Evolutionary conservation across 2,113 vertebrate genomes (phyloP).

Genomic region (Sus scrofa): DNA sequence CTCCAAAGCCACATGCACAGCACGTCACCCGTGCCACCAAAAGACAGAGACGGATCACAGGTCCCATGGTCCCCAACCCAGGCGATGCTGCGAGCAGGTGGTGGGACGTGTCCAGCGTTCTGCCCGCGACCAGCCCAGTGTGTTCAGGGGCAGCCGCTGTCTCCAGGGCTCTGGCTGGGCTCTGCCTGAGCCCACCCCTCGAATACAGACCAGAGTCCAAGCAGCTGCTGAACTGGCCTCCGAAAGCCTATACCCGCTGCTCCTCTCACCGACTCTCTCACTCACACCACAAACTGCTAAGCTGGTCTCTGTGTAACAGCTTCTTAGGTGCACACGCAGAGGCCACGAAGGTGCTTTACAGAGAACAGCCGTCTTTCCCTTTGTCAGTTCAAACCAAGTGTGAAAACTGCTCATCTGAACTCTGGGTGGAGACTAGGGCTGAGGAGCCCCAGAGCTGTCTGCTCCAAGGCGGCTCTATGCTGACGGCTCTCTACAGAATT

Average conservation of each 20-base stretch:
- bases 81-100: rapidly evolving
- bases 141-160: not conserved
- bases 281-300: rapidly evolving
- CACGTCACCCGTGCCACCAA: not conserved
- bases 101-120: not conserved
- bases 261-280: rapidly evolving
- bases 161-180: not conserved
- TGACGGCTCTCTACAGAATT: not conserved
- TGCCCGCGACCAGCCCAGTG: rapidly evolving
- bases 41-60: too few species aligned
- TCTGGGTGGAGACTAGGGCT: not conserved
- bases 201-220: rapidly evolving
- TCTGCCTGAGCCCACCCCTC: too few species aligned
- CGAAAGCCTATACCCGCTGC: not conserved
- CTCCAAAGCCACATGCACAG: not conserved
- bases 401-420: not conserved
- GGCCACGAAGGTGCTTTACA: rapidly evolving
- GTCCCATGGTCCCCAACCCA: not conserved
- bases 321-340: not conserved
- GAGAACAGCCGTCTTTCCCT: not conserved
- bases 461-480: not conserved
- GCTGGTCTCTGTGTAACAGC: not conserved
- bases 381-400: not conserved
- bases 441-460: rapidly evolving
- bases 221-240: not conserved